phyloP scores from a whole-genome alignment of 2,888 invertebrate genomes.

The Campoletis raptor region DNA sequence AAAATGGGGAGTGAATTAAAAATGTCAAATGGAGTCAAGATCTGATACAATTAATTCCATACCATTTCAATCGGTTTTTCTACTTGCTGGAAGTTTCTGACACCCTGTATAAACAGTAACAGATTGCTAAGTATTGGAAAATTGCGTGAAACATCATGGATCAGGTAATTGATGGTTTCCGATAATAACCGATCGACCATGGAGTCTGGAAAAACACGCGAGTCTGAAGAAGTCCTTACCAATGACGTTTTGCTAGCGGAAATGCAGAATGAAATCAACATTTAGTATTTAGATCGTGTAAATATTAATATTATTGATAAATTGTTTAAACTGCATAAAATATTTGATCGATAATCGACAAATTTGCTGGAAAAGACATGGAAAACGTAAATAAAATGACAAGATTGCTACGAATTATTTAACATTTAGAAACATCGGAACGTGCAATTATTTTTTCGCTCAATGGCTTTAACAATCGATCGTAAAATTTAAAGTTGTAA shows the following conservation, averaged over 20 bases:
- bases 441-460: conserved; percentile 1
- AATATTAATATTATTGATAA: background rate
- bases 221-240: background rate
- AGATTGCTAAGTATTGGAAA: conserved; percentile 12
- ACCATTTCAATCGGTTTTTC: background rate
- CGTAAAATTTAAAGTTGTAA: conserved; percentile 45
- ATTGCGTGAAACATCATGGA: conserved; percentile 42
- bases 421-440: conserved; percentile 12
- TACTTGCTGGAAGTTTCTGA: background rate
- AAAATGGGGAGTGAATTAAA: background rate
- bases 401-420: conserved; percentile 16
- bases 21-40: background rate
- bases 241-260: background rate
- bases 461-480: conserved; percentile 40
- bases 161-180: conserved; percentile 59
- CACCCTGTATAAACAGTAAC: background rate
- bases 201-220: conserved; percentile 47
- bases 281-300: background rate
- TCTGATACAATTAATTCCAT: background rate
- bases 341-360: background rate
- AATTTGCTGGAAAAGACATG: background rate
- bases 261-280: background rate
- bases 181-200: conserved; percentile 45
- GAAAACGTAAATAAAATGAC: background rate
- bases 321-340: background rate